Evolutionary conservation across 2,797 vertebrate species (phyloP).

Genomic region (Sebastes flavidus): DNA sequence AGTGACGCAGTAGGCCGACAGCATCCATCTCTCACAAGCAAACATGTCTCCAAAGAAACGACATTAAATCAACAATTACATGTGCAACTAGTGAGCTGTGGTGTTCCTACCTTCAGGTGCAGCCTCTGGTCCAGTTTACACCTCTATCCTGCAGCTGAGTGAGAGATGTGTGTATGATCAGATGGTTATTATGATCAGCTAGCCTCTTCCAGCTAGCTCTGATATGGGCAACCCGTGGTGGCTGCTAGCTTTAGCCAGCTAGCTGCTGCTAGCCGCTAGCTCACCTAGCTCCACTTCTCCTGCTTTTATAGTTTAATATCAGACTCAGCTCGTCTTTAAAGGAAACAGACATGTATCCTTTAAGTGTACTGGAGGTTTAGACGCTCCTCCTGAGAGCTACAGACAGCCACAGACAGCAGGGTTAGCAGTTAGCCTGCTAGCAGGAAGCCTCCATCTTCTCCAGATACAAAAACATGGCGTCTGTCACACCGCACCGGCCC

Average conservation of each 20-base stretch:
- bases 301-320: not conserved
- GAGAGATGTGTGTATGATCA: not conserved
- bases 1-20: conserved; percentile 73
- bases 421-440: not conserved
- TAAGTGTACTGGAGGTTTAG: fast-evolving
- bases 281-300: conserved; percentile 10
- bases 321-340: not conserved
- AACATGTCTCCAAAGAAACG: conserved; percentile 1
- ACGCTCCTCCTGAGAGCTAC: not conserved
- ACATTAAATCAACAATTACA: not conserved
- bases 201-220: conserved; percentile 35
- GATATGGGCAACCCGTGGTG: not conserved
- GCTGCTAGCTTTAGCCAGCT: conserved; percentile 41
- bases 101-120: conserved; percentile 55
- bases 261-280: conserved; percentile 9
- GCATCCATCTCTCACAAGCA: not conserved
- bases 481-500: conserved; percentile 45
- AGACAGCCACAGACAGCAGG: too few species aligned
- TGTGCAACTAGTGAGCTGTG: fast-evolving
- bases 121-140: conserved; percentile 30
- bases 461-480: conserved; percentile 65
- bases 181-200: conserved; percentile 26
- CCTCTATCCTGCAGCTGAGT: not conserved
- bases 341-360: not conserved
- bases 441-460: conserved; percentile 73